These are phyloP conservation scores for Urosaurus nigricauda DNA, from an alignment of 2,797 vertebrate genomes.

Conservation along the genomic window DNA sequence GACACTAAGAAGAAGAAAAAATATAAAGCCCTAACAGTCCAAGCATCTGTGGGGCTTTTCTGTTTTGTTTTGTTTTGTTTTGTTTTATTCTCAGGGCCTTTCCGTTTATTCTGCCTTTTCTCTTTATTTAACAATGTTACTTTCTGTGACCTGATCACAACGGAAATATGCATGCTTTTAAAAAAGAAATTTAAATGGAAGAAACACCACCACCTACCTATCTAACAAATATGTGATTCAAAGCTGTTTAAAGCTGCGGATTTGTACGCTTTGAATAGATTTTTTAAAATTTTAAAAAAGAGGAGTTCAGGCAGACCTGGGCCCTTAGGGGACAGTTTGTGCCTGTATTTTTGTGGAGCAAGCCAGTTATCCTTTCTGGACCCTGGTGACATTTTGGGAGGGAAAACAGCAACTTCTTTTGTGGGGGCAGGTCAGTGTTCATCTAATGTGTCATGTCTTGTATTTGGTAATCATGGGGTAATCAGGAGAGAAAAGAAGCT, in stretches of 20 bases:
- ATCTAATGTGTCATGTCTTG: slow-evolving; percentile 71
- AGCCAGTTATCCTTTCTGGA: slow-evolving; percentile 54
- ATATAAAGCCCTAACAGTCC: neutral
- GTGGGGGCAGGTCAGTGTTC: slow-evolving; percentile 68
- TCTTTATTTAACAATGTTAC: slow-evolving; percentile 78
- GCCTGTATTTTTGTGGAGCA: slow-evolving; percentile 37
- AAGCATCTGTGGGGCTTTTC: slow-evolving; percentile 68
- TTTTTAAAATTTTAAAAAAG: slow-evolving; percentile 48
- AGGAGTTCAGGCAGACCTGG: slow-evolving; percentile 51
- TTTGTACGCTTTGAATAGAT: slow-evolving; percentile 49
- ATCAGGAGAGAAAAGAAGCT: slow-evolving; percentile 67
- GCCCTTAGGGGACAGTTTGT: slow-evolving; percentile 41
- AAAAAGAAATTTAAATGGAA: slow-evolving; percentile 23
- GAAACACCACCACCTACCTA: neutral
- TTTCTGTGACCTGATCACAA: slow-evolving; percentile 77
- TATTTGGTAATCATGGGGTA: slow-evolving; percentile 73
- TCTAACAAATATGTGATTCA: neutral
- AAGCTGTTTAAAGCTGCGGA: slow-evolving; percentile 64
- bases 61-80: slow-evolving; percentile 25
- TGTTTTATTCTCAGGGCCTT: slow-evolving; percentile 83
- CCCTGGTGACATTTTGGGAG: neutral
- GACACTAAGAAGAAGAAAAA: slow-evolving; percentile 74
- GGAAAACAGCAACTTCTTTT: slow-evolving; percentile 51
- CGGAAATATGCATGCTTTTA: slow-evolving; percentile 69
- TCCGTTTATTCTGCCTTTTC: slow-evolving; percentile 50